A percentile compares a stretch with the other conserved stretches of the same genome.
Evolutionary conservation across 2,113 vertebrate species (phyloP).

Genomic region (Fukomys damarensis): DNA sequence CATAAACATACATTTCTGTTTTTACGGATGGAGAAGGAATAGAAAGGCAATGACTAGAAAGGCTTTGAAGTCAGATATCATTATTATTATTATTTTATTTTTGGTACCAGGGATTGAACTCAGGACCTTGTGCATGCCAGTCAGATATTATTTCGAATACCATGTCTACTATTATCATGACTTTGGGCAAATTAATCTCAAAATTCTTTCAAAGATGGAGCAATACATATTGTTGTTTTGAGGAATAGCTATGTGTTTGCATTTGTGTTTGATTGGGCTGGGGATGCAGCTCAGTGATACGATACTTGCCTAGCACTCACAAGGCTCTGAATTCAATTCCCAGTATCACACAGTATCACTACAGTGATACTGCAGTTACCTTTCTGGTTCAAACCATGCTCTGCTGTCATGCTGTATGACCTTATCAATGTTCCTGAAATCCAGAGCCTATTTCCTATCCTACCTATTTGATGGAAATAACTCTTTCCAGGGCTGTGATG

Average conservation of each 20-base stretch:
- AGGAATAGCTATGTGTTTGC: neutral
- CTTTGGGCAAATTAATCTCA: constrained; percentile 33
- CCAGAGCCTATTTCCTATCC: neutral
- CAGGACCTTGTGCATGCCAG: too few species aligned
- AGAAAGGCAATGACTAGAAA: neutral
- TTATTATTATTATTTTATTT: too few species aligned
- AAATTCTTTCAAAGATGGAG: constrained; percentile 10
- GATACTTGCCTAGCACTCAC: too few species aligned
- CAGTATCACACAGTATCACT: neutral
- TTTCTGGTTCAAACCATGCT: constrained; percentile 16
- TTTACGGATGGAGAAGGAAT: neutral
- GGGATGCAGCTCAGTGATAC: too few species aligned
- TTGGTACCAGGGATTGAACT: too few species aligned
- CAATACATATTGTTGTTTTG: neutral
- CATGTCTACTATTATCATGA: neutral
- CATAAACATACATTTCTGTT: constrained; percentile 31
- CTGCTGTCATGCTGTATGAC: neutral
- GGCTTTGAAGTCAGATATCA: neutral
- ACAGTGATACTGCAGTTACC: neutral
- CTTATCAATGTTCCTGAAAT: neutral
- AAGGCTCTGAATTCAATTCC: too few species aligned
- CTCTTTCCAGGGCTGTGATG: neutral
- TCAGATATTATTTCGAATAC: constrained; percentile 8
- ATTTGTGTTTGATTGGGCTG: too few species aligned
- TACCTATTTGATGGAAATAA: neutral